A percentile compares a stretch with the other conserved stretches of the same genome.
Evolutionary conservation across 2,797 vertebrate species (phyloP).

Genomic region (Platyrinchus mystaceus): DNA sequence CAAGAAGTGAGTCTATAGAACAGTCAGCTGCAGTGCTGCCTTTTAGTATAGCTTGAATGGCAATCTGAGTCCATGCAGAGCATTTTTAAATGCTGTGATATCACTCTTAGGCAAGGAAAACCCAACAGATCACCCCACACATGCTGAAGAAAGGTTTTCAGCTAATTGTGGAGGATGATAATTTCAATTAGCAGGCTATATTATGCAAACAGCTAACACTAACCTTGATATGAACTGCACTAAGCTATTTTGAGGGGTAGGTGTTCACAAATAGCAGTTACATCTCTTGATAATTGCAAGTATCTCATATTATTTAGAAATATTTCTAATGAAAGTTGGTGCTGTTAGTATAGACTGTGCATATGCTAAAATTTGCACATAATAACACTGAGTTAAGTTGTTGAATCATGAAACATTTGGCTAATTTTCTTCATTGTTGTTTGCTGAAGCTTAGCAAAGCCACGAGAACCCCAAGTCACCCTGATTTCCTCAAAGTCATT

Average conservation of each 20-base stretch:
- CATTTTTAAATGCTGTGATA: not conserved
- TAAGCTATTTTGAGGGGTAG: not conserved
- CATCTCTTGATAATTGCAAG: not conserved
- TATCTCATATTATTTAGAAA: not conserved
- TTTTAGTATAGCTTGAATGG: not conserved
- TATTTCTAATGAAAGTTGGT: not conserved
- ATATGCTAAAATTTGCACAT: not conserved
- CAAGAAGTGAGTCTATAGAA: not conserved
- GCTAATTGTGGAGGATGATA: not conserved
- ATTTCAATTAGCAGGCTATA: not conserved
- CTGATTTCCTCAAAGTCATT: not conserved
- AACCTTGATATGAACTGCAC: not conserved
- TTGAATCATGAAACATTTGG: not conserved
- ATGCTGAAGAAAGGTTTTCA: not conserved
- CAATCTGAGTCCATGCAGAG: not conserved
- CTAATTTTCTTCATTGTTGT: not conserved
- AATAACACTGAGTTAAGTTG: not conserved
- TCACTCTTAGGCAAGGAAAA: not conserved
- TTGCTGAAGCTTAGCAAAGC: not conserved
- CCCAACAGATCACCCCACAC: not conserved
- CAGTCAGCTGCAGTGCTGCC: fast-evolving
- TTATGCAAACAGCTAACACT: not conserved
- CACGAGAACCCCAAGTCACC: not conserved
- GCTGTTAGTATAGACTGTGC: not conserved
- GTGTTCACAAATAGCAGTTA: not conserved